phyloP scores from a whole-genome alignment of 2,888 invertebrate species.

The Leptogaster cylindrica region DNA sequence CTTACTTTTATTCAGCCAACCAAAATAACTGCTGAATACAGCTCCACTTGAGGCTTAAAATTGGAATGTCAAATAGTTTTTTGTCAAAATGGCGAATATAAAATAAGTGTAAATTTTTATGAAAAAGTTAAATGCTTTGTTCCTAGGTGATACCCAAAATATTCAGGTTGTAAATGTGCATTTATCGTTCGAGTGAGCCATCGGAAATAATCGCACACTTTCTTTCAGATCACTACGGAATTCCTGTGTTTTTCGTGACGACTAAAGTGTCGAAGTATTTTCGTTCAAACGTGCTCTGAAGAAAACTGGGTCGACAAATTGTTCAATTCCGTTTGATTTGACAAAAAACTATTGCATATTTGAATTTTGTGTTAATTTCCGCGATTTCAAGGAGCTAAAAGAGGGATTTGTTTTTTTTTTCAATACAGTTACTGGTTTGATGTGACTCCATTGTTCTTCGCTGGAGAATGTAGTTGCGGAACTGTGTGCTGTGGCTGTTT shows the following conservation, averaged over 20 bases:
- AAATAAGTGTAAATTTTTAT: constrained; percentile 43
- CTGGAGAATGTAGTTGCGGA: not conserved
- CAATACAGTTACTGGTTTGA: too few species aligned
- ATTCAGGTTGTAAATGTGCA: too few species aligned
- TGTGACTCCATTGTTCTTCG: constrained; percentile 14
- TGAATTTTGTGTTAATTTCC: too few species aligned
- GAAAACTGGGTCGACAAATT: too few species aligned
- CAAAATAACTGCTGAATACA: too few species aligned
- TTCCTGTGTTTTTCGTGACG: constrained; percentile 33
- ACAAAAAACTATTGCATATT: too few species aligned
- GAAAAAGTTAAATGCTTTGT: constrained; percentile 21
- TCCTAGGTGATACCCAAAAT: not conserved
- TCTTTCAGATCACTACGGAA: constrained; percentile 22
- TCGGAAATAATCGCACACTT: not conserved
- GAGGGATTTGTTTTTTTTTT: not conserved
- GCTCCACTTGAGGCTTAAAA: too few species aligned
- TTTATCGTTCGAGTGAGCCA: not conserved
- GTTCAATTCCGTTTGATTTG: too few species aligned
- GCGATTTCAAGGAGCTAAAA: too few species aligned
- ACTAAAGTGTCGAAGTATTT: constrained; percentile 17
- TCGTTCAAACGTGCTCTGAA: too few species aligned
- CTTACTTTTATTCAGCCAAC: too few species aligned
- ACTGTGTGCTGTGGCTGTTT: too few species aligned
- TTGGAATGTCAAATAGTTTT: constrained; percentile 47
- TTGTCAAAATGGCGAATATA: constrained; percentile 51